Conservation (phyloP, 30 jellyfish, hydroid and myxozoan genomes). For the Cassiopea andromeda region DNA sequence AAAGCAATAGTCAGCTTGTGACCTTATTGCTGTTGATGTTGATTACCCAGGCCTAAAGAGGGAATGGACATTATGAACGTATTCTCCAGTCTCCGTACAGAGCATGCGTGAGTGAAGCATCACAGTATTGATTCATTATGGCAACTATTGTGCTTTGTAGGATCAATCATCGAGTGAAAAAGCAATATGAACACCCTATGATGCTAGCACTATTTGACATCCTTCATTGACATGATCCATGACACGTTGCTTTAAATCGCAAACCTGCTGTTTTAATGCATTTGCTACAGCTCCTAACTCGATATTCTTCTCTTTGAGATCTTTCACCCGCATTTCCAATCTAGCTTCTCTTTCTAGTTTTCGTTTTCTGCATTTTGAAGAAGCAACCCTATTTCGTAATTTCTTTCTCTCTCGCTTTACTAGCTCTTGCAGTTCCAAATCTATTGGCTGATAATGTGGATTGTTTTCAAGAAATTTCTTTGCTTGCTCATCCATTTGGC, state of each 20-base stretch:
- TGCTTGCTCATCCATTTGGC: slow-evolving; percentile 83
- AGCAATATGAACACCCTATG: not conserved
- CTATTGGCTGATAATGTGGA: slow-evolving; percentile 94
- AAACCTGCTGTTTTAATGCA: slow-evolving; percentile 97
- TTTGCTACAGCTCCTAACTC: slow-evolving; percentile 98
- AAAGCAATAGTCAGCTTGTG: too few species aligned
- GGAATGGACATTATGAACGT: too few species aligned
- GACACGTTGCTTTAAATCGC: slow-evolving; percentile 97
- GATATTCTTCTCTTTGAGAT: slow-evolving; percentile 92
- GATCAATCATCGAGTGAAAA: too few species aligned
- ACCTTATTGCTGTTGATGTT: too few species aligned
- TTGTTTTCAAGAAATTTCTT: slow-evolving; percentile 84
- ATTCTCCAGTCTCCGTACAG: too few species aligned
- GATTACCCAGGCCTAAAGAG: too few species aligned
- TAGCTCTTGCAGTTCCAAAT: slow-evolving; percentile 95
- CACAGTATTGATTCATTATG: too few species aligned
- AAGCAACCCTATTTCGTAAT: slow-evolving; percentile 94
- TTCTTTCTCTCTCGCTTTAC: slow-evolving; percentile 97
- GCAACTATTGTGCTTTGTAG: too few species aligned
- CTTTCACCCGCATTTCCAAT: slow-evolving; percentile 92
- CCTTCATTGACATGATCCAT: slow-evolving; percentile 99
- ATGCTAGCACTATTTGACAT: slow-evolving; percentile 94
- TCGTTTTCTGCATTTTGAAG: slow-evolving; percentile 96
- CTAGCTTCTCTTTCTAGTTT: slow-evolving; percentile 97
- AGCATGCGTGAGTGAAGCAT: too few species aligned